A percentile compares a stretch with the other conserved stretches of the same genome.
phyloP scores from a whole-genome alignment of 2,113 vertebrate genomes.

The Eudyptes chrysolophus region DNA sequence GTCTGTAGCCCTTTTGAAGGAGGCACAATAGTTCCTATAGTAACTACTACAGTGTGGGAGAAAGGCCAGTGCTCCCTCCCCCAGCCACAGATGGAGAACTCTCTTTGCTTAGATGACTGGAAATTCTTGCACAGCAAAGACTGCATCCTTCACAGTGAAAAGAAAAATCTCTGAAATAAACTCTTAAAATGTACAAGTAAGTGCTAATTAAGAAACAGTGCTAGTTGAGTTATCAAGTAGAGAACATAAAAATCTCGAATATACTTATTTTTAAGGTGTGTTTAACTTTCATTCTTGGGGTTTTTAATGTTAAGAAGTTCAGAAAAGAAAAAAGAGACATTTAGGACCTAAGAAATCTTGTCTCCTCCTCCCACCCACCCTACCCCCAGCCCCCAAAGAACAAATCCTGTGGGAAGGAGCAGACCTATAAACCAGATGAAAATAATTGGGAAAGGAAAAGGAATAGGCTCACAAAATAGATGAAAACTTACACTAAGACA shows the following conservation, averaged over 20 bases:
- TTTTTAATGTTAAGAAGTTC: not conserved
- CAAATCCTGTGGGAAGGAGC: not conserved
- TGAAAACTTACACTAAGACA: not conserved
- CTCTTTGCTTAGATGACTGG: constrained; percentile 35
- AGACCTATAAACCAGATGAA: not conserved
- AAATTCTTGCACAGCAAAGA: constrained; percentile 58
- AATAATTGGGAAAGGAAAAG: not conserved
- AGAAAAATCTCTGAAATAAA: not conserved
- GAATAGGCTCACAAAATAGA: not conserved
- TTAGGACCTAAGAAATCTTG: not conserved
- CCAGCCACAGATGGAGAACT: constrained; percentile 38
- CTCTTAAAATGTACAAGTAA: not conserved
- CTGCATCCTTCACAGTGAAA: constrained; percentile 9
- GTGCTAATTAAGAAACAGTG: not conserved
- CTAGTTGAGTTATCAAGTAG: not conserved
- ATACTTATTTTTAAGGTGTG: not conserved
- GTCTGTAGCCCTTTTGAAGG: constrained; percentile 25
- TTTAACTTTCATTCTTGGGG: not conserved
- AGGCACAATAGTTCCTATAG: constrained; percentile 49
- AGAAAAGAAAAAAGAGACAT: not conserved
- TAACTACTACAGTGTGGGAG: constrained; percentile 49
- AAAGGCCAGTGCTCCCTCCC: constrained; percentile 39
- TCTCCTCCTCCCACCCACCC: not conserved
- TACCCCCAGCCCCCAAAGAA: not conserved
- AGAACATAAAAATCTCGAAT: not conserved